Base-by-base conservation (phyloP, 2,888 invertebrate species). In the Halictus ligatus region DNA sequence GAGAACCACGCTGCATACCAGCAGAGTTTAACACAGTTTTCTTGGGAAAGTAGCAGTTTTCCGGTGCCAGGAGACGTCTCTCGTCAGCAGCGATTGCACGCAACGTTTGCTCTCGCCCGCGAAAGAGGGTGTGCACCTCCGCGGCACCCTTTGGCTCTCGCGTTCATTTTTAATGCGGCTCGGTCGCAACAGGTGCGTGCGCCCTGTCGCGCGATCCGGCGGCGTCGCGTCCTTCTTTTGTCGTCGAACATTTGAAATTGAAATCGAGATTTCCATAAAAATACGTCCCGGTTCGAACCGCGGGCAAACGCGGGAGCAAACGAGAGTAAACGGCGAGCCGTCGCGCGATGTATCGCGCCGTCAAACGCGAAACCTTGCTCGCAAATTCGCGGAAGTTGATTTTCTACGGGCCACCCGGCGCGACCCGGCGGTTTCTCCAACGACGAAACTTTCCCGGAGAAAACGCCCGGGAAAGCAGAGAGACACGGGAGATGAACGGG, bases 121-220 rank as follows among this genome's bases (percentile, higher is more conserved):
- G 75, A 54, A 60, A 60, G n/a, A 67, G 78, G 64, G 78, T 48
- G 50, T 64, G 46, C 54, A 54, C 54, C 54, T 54, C 78, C 67
- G 15, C 67, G 15, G 35, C 67, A 67, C 8, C 8, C 29, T 8
- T 29, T 18, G 67, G 67, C 81, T 54, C 81, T 54, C 25, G 43
- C 69, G 69, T 83, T 73, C 84, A 88, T 89, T 90, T 88, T 89
- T 89, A 86, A 86, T 73, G 90, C 80, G 77, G 60, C 54, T 71
- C n/a, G 54, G 71, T 86, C 40, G 89, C 89, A 89, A 89, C 89
- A 89, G 89, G 89, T 89, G 90, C 73, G 81, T 67, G 77, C 67
- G 60, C 79, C 18, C 48, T 76, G 78, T 73, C 77, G 69, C 69
- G 25, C 48, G n/a, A 35, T 64, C 64, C 69, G 60, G n/a, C 64